Evolutionary conservation across 2,113 vertebrate species (phyloP).

Genomic region (Acanthochromis polyacanthus): DNA sequence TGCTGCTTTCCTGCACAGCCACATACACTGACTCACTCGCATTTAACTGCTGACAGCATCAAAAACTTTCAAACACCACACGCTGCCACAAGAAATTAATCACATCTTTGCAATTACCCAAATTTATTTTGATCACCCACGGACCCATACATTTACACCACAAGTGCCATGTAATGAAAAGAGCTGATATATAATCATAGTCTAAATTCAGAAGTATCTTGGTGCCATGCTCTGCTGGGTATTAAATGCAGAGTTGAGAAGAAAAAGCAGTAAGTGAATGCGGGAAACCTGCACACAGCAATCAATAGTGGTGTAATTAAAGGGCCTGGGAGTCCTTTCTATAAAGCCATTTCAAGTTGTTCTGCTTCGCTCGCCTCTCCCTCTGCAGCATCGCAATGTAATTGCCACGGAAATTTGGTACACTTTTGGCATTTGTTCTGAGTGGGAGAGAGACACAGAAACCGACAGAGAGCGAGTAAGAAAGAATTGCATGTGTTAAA

Average conservation of each 20-base stretch:
- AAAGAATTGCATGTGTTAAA: conserved; percentile 14
- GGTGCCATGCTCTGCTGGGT: conserved; percentile 20
- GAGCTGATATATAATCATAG: conserved; percentile 16
- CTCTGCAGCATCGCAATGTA: conserved; percentile 55
- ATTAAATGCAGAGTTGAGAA: conserved; percentile 61
- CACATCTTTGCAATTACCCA: too few species aligned
- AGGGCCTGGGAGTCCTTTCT: conserved; percentile 76
- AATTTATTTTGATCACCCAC: background rate
- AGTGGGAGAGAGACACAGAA: conserved; percentile 31
- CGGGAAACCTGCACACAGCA: conserved; percentile 61
- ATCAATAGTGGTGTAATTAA: conserved; percentile 84
- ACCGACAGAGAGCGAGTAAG: background rate
- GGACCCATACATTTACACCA: conserved; percentile 1
- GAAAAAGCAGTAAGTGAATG: conserved; percentile 62
- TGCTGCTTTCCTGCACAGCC: too few species aligned
- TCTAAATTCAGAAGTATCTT: conserved; percentile 39
- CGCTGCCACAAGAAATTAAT: too few species aligned
- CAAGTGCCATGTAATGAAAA: conserved; percentile 49
- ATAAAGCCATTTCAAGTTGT: conserved; percentile 81
- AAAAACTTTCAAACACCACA: too few species aligned
- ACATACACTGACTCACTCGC: too few species aligned
- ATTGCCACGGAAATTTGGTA: conserved; percentile 81
- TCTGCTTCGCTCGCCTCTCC: conserved; percentile 69
- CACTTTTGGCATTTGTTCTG: conserved; percentile 75
- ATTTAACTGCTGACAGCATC: too few species aligned